These are phyloP conservation scores for Axea sp. DNA, from an alignment of 2,888 invertebrate species.

Conservation along the genomic window DNA sequence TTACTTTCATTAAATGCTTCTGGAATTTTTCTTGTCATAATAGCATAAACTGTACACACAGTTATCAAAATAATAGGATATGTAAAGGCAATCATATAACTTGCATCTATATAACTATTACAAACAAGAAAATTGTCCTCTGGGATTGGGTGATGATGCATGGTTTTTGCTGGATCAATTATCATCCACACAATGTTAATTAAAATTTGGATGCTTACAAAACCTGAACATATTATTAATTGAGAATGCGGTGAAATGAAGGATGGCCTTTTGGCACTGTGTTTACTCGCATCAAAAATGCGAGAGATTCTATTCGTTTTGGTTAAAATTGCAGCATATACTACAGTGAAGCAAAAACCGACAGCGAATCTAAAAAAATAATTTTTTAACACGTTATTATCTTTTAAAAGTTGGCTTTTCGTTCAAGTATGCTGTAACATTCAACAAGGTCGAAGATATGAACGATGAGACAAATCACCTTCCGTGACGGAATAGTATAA, in stretches of 20 bases:
- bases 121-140: constrained; percentile 96
- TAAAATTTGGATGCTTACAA: constrained; percentile 93
- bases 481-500: constrained; percentile 23
- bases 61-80: constrained; percentile 95
- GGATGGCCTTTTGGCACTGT: constrained; percentile 94
- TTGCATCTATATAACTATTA: constrained; percentile 94
- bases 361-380: constrained; percentile 86
- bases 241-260: constrained; percentile 96
- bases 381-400: constrained; percentile 3
- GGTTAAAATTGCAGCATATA: constrained; percentile 97
- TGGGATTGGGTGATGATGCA: constrained; percentile 93
- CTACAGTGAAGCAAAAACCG: constrained; percentile 97
- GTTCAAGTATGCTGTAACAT: too few relatives aligned
- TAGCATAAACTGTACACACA: constrained; percentile 97
- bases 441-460: neutral
- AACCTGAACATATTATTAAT: constrained; percentile 91
- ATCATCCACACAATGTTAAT: constrained; percentile 96
- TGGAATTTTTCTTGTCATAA: constrained; percentile 96
- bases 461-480: constrained; percentile 19
- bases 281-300: constrained; percentile 98
- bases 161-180: constrained; percentile 92
- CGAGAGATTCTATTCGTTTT: constrained; percentile 98
- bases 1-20: constrained; percentile 99
- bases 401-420: too few relatives aligned
- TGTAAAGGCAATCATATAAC: constrained; percentile 96